These are phyloP conservation scores for Drosophila parvula DNA, from an alignment of 1,140 invertebrate genomes.

Conservation along the genomic window DNA sequence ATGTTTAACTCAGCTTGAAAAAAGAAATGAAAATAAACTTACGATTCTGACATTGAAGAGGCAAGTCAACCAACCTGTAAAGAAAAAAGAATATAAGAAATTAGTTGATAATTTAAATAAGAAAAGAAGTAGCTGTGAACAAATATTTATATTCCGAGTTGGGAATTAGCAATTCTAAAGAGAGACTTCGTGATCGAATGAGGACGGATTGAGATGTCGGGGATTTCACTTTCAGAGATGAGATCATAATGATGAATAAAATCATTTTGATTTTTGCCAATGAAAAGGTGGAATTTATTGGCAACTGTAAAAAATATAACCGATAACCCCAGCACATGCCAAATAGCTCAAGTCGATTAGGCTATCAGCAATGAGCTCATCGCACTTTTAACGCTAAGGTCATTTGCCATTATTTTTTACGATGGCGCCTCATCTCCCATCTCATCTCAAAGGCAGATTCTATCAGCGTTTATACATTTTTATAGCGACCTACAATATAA, in stretches of 20 bases:
- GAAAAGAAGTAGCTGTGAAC: constrained; percentile 6
- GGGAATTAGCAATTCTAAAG: constrained; percentile 1
- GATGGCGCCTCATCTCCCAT: constrained; percentile 48
- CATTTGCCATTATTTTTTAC: constrained; percentile 52
- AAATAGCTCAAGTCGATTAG: constrained; percentile 1
- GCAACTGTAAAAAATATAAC: constrained; percentile 4
- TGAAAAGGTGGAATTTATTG: constrained; percentile 1
- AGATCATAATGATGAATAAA: constrained; percentile 13
- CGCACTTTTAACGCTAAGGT: constrained; percentile 35
- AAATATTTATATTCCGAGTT: background rate
- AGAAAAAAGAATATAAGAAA: constrained; percentile 4
- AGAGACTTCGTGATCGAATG: constrained; percentile 3
- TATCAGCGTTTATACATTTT: constrained; percentile 20
- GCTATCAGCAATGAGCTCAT: constrained; percentile 53
- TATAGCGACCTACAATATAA: constrained; percentile 10
- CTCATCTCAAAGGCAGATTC: background rate
- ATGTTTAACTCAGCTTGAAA: constrained; percentile 43
- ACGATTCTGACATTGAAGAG: constrained; percentile 20
- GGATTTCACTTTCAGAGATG: constrained; percentile 28
- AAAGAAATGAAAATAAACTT: constrained; percentile 17
- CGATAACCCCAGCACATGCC: constrained; percentile 28
- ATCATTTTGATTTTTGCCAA: background rate
- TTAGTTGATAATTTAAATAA: constrained; percentile 20
- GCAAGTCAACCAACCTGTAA: constrained; percentile 42
- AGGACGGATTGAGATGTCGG: background rate